Base-by-base conservation (phyloP, 2,888 invertebrate genomes). In the Blastobasis lacticolella region DNA sequence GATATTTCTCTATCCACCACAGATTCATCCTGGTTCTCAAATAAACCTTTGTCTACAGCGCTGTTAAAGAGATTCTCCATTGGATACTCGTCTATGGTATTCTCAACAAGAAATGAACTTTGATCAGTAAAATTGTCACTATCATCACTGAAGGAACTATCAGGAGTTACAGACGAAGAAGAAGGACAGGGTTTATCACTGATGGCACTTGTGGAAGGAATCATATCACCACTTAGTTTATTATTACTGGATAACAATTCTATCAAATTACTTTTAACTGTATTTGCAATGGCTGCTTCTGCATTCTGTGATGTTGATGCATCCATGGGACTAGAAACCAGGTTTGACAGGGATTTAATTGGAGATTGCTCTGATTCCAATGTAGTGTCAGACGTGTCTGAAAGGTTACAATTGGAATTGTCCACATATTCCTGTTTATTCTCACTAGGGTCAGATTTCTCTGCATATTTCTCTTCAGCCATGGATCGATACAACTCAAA, bases 281-380 rank as follows among this genome's bases (percentile, higher is more conserved):
- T 69, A 59, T 78, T 81, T 45, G 78, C 73, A 57, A 82, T 69
- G 41, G 72, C 69, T 38, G 72, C 71, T 57, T 82, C 73, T 57
- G 70, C 69, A 54, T 62, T 75, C 45, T 80, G 75, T 48, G 76
- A 62, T 52, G 72, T 66, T 47, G 71, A 62, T 57, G 75, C 61
- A 60, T 84, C 81, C 55, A 87, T 77, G 44, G 86, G 91, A 82
- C 85, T 90, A 63, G 91, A 91, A 54, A 91, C 91, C 66, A 91
- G 81, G 74, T 91, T 91, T 49, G 91, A 91, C 55, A 91, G 75
- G 52, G 91, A 91, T 71, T 91, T 91, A 37, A 91, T 91, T 49
- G 91, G 90, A 49, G 91, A 91, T 65, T 90, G 90, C 59, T 83
- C 85, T 74, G 69, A 80, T 62, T 82, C 84, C 62, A 73, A 44